Evolutionary conservation across 2,113 vertebrate genomes (phyloP), one percentile per base, ranked within the genome.

Genomic region (Silurus meridionalis): DNA sequence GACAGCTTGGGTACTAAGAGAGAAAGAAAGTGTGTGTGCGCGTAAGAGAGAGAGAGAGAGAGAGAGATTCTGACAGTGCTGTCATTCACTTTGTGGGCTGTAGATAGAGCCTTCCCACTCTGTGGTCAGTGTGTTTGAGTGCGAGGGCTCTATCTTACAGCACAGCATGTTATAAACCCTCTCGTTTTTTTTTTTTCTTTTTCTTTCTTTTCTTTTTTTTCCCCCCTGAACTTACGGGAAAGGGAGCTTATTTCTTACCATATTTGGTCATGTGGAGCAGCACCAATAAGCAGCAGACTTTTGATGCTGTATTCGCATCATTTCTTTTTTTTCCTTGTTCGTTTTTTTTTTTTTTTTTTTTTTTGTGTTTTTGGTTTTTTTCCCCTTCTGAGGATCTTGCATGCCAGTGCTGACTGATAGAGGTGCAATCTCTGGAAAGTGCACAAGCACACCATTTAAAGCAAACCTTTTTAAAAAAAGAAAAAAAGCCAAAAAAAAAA

Each of bases 251-350:
- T 94, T 95, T 94, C 91, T 89, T 93, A 94, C 95, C 95, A 95
- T 95, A 95, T 95, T 94, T 95, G 95, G 95, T 94, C 94, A 95
- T 94, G 90, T 94, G 93, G 94, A 95, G 92, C 91, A 25, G 87
- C 9, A 93, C 95, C 94, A 95, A 91, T 86, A 88, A 91, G 95
- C 94, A 93, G 92, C 92, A 93, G 93, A 92, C 92, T 92, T 94
- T 94, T 94, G 94, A 95, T 94, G 93, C 92, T 79, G 89, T 92
- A 92, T 92, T 94, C 93, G 92, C 93, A 93, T 94, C 92, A 91
- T 93, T 72, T 87, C 87, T 86, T 86, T 19, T 72, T 87, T 88
- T 86, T 63, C 53, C n/a, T 82, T 58, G 10, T 79, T 79, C 55
- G 92, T 94, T 94, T 93, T 93, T 93, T 90, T 60, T 88, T 15